Conservation (phyloP, 2,113 vertebrate species). For the Bubo bubo region DNA sequence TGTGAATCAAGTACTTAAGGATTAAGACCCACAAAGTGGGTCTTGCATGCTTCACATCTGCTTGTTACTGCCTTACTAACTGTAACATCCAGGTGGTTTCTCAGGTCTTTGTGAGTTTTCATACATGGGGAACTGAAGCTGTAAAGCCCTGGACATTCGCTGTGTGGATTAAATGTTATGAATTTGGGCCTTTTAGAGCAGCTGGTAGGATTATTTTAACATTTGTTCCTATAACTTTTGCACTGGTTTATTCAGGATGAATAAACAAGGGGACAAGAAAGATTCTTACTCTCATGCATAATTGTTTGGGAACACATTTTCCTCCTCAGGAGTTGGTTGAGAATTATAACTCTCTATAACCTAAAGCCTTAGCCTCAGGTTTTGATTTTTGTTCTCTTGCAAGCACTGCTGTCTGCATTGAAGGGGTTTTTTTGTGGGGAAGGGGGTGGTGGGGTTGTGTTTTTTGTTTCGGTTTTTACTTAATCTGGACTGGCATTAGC, state of each 20-base stretch:
- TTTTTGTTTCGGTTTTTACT: background rate
- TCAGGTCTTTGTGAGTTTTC: background rate
- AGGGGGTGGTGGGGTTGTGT: rapidly evolving
- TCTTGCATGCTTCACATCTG: rapidly evolving
- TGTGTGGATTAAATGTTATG: background rate
- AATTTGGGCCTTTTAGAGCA: background rate
- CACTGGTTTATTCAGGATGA: background rate
- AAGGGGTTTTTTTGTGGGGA: rapidly evolving
- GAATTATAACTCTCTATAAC: background rate
- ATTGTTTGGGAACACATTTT: background rate
- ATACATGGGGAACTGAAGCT: background rate
- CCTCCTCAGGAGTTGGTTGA: background rate
- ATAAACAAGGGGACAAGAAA: background rate
- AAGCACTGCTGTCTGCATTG: background rate
- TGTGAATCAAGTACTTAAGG: background rate
- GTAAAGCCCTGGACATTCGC: background rate
- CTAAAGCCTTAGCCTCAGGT: background rate
- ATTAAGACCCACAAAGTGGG: rapidly evolving
- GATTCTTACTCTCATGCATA: background rate
- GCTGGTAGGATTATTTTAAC: background rate
- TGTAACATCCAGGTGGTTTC: background rate
- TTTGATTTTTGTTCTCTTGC: background rate
- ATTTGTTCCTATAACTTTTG: background rate
- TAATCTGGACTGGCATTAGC: background rate
- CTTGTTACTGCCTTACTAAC: background rate